phyloP scores from a whole-genome alignment of 2,797 vertebrate species.

The Eupleurogrammus muticus region DNA sequence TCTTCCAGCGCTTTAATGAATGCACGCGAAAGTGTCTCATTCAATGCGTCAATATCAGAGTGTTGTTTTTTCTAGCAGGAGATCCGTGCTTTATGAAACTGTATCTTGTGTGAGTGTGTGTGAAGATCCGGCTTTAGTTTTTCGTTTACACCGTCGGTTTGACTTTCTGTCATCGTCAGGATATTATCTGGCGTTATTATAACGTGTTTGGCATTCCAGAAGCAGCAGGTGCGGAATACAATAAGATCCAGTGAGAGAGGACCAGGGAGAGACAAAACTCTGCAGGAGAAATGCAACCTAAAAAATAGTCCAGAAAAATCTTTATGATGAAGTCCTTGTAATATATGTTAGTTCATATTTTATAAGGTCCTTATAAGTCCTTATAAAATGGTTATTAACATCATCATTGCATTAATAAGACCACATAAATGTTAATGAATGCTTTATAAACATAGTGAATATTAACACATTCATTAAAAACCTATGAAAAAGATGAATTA shows the following conservation, averaged over 20 bases:
- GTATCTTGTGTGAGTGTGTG: not conserved
- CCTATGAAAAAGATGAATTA: no score
- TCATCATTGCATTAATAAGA: no score
- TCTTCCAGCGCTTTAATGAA: not conserved
- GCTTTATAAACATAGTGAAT: no score
- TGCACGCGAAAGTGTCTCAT: not conserved
- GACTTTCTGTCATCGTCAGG: constrained; percentile 11
- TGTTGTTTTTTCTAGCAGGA: not conserved
- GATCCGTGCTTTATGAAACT: no score
- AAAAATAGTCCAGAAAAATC: not conserved
- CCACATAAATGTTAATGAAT: no score
- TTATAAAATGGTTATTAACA: no score
- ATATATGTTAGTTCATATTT: no score
- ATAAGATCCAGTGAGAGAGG: constrained; percentile 42
- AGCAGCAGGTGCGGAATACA: constrained; percentile 62
- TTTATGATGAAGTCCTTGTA: no score
- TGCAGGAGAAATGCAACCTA: not conserved
- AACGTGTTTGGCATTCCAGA: constrained; percentile 59
- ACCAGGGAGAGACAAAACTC: not conserved
- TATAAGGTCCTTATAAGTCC: no score
- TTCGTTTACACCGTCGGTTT: not conserved
- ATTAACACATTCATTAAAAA: no score
- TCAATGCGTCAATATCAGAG: not conserved
- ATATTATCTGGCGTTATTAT: constrained; percentile 30
- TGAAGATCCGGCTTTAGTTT: not conserved